Evolutionary conservation across 2,797 vertebrate genomes (phyloP), one percentile per base, ranked within the genome.

Genomic region (Cirrhinus mrigala): DNA sequence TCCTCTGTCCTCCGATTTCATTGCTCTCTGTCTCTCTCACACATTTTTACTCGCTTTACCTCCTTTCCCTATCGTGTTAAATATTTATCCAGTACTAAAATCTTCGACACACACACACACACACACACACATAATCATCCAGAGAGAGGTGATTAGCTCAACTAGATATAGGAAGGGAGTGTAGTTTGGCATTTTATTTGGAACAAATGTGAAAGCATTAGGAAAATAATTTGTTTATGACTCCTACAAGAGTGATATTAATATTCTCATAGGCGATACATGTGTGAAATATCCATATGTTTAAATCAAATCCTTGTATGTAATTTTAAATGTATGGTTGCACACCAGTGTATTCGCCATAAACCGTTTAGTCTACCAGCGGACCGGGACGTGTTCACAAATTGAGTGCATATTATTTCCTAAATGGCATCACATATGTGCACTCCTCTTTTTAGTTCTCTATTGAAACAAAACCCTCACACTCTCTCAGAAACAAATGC

Each of bases 41-140:
- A 29, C 33, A 37, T n/a, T 74, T 58, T 82, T 4, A 46, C 3
- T 64, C 16, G 12, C 40, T 50, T 68, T 64, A 27, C 62, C 62
- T 58, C 11, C 40, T 50, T 68, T 44, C 6, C 64, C 83, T 83
- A 80, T 64, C 79, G 10, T 70, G 50, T 77, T 78, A 37, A 86
- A 78, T 78, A 78, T 46, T 82, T 71, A 24, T 66, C 14, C 27
- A 69, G 79, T 71, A 40, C 64, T 48, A 70, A 82, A 50, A 77
- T 71, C 37, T 33, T 20, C 5, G n/a, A n/a, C n/a, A 80, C n/a
- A 64, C 37, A 52, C 62, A 66, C 62, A 18, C 62, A 66, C 27
- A 33, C n/a, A 48, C 70, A 48, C 14, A 18, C 66, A 70, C 15
- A 60, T 24, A 75, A 14, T 37, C 20, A 75, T 18, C 22, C 3